Conservation (phyloP, 2,888 invertebrate species). For the Catocala nupta region DNA sequence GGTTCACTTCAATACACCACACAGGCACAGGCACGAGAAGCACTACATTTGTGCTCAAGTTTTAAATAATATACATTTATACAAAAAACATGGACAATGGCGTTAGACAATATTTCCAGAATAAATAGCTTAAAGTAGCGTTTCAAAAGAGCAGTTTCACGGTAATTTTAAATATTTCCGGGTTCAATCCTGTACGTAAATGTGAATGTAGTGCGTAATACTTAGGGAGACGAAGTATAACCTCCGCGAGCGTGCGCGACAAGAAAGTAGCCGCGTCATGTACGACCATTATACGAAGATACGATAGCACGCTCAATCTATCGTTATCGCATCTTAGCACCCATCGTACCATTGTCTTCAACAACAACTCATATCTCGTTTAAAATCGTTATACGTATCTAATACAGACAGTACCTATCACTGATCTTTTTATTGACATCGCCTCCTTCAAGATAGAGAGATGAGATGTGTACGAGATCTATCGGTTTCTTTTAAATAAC, state of each 20-base stretch:
- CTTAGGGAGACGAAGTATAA: conserved; percentile 28
- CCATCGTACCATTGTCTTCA: conserved; percentile 52
- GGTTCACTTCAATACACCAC: too few species aligned
- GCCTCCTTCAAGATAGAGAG: not conserved
- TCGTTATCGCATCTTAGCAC: conserved; percentile 54
- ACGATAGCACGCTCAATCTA: conserved; percentile 41
- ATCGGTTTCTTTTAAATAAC: too few species aligned
- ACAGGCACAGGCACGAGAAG: too few species aligned
- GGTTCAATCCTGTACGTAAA: conserved; percentile 1
- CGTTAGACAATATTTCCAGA: too few species aligned
- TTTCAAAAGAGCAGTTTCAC: too few species aligned
- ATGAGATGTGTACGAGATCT: too few species aligned
- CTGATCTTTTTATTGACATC: not conserved
- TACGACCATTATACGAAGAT: conserved; percentile 58
- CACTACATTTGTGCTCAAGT: too few species aligned
- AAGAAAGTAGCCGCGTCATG: conserved; percentile 67
- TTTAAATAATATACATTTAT: too few species aligned
- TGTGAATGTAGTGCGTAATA: conserved; percentile 21
- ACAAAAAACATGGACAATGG: too few species aligned
- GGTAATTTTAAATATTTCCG: too few species aligned
- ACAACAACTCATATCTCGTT: not conserved
- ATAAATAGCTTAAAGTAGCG: too few species aligned
- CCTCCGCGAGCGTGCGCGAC: conserved; percentile 41
- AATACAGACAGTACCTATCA: not conserved
- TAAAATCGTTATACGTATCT: not conserved